Evolutionary conservation across 2,888 invertebrate genomes (phyloP), one percentile per base, ranked within the genome.

Genomic region (Quadriops clusia): DNA sequence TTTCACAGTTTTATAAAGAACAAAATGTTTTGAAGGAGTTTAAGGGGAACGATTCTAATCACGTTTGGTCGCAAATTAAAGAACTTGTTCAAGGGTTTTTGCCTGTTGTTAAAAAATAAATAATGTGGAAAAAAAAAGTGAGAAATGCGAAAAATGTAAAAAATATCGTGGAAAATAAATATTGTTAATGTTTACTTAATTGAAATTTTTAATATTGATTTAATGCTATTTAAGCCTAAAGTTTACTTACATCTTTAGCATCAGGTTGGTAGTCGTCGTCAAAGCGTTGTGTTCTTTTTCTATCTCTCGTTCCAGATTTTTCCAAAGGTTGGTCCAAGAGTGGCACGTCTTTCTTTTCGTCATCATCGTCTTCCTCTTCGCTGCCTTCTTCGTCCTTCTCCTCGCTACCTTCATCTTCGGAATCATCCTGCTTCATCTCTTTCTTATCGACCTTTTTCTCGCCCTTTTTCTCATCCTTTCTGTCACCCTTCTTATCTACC

Each of bases 321-420:
- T 60, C 55, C 17, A 57, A 37, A 5, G 59, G 57, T 38, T 58
- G 58, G 39, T 60, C 60, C 25, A 56, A 41, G 20, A 57, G 40
- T 20, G 57, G 54, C 30, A 55, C 46, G 31, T 32, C 44, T 37
- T 45, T 49, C 36, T 46, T 49, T 21, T 46, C 42, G 16, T 45
- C 43, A 28, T 48, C 45, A 28, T 38, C 43, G 7, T 45, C 49
- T 22, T 53, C 52, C 13, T 50, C 50, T 15, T 51, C 50, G 14
- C 50, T 50, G 11, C 48, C 47, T 25, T 53, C 42, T 7, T 38
- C 40, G 11, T 39, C 37, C 15, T 38, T 37, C 8, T 33, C 41
- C 28, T 43, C 40, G 8, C 25, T 30, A 20, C 36, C 38, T 9
- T 28, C 27, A 21, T 33, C 27, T 11, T 31, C 30, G 17, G 24